These are phyloP conservation scores for Parnassius glacialis DNA, from an alignment of 2,888 invertebrate species.

Conservation along the genomic window DNA sequence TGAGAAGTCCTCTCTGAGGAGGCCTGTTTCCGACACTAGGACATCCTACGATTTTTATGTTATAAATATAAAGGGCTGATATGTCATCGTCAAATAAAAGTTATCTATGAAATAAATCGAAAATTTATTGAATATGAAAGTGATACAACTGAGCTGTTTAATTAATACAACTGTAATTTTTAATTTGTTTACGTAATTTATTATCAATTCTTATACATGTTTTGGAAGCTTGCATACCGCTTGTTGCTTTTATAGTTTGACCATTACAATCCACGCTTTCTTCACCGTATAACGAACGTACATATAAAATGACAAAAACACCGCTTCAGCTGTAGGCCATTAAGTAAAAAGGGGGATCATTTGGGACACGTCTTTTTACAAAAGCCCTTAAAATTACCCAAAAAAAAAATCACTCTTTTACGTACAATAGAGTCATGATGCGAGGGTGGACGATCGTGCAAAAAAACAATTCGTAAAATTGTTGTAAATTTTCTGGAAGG, in stretches of 20 bases:
- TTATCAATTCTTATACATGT: no score
- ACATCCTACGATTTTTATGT: no score
- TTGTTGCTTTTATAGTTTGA: constrained; percentile 4
- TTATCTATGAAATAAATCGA: no score
- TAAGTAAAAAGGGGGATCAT: constrained; percentile 65
- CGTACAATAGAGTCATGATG: constrained; percentile 65
- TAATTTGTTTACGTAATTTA: no score
- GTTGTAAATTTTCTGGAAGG: constrained; percentile 71
- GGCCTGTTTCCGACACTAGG: no score
- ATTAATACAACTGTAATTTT: no score
- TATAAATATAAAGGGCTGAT: no score
- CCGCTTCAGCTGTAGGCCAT: constrained; percentile 67
- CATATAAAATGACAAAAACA: constrained; percentile 28
- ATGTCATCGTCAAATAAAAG: no score
- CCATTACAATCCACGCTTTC: constrained; percentile 25
- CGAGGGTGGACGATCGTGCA: constrained; percentile 71
- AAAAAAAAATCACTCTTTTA: constrained; percentile 69
- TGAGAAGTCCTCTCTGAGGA: no score
- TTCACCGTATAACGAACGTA: constrained; percentile 19
- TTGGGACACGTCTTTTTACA: constrained; percentile 70
- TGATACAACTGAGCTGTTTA: no score
- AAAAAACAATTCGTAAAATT: constrained; percentile 67
- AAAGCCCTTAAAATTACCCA: constrained; percentile 70
- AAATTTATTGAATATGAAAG: no score
- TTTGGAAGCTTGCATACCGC: no score